Evolutionary conservation across 92 coral and sea anemone species (phyloP).

Genomic region (Blastomussa wellsi): DNA sequence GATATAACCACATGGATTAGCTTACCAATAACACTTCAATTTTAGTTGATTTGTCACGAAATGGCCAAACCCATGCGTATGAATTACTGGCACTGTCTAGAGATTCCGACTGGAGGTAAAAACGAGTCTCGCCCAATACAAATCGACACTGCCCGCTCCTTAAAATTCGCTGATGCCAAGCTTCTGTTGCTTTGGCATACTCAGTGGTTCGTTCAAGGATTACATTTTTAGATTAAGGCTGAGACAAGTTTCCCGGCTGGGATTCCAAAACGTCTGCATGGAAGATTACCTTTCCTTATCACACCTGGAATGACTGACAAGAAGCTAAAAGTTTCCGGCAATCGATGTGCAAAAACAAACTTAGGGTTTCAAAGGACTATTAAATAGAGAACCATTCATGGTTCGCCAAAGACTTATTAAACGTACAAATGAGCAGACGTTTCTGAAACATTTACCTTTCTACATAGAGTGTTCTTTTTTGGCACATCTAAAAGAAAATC

Average conservation of each 20-base stretch:
- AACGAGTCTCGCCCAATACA: background rate
- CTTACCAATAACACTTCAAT: background rate
- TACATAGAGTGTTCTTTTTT: background rate
- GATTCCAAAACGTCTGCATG: background rate
- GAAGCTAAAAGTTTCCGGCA: background rate
- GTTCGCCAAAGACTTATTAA: background rate
- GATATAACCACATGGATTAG: constrained; percentile 5
- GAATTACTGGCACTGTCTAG: background rate
- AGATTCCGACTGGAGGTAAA: background rate
- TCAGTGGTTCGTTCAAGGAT: background rate
- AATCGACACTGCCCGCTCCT: background rate
- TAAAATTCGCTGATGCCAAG: background rate
- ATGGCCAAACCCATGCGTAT: background rate
- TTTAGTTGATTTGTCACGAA: constrained; percentile 6
- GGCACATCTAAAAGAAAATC: background rate
- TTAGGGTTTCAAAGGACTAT: background rate
- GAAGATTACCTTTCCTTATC: background rate
- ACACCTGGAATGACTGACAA: too few relatives aligned
- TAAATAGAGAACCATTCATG: background rate
- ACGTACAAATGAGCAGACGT: background rate
- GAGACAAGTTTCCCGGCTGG: background rate
- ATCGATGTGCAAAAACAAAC: background rate
- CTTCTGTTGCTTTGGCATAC: background rate
- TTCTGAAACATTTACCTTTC: background rate
- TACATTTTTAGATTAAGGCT: background rate